Conservation (phyloP, 2,797 vertebrate genomes). For the Takifugu rubripes region DNA sequence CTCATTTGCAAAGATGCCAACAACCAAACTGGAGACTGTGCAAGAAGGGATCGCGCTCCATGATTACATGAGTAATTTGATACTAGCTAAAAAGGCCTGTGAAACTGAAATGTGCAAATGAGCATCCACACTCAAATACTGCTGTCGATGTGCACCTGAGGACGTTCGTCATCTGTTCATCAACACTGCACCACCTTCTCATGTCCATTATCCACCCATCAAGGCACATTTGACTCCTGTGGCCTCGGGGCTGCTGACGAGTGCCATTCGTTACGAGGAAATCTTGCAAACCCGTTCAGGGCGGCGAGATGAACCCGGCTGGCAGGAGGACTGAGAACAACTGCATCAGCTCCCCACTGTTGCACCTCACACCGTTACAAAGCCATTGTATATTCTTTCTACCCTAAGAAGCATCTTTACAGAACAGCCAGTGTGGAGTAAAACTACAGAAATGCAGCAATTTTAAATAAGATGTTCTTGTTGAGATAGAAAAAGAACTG, state of each 20-base stretch:
- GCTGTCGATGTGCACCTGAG: constrained; percentile 17
- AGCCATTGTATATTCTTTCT: constrained; percentile 9
- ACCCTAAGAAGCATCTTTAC: constrained; percentile 3
- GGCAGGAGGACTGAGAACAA: constrained; percentile 31
- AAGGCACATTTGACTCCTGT: constrained; percentile 21
- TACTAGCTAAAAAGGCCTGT: constrained; percentile 14
- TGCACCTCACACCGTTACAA: constrained; percentile 6
- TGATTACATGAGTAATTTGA: constrained; percentile 39
- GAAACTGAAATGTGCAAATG: constrained; percentile 11
- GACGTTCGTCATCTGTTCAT: constrained; percentile 34
- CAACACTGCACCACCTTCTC: constrained; percentile 19
- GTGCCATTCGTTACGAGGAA: constrained; percentile 32
- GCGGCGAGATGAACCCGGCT: constrained; percentile 10
- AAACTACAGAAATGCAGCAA: no score
- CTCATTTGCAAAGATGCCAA: constrained; percentile 7
- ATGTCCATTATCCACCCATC: constrained; percentile 44
- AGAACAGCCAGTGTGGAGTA: constrained; percentile 3
- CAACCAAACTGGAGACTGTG: constrained; percentile 1
- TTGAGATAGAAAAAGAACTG: no score
- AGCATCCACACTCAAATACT: constrained; percentile 33
- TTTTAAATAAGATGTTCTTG: no score
- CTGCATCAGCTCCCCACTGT: constrained; percentile 10
- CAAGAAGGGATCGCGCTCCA: background rate
- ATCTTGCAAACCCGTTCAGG: constrained; percentile 27
- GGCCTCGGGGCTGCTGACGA: constrained; percentile 40